Conservation (phyloP, 2,888 invertebrate genomes). For the Abrostola triplasia region DNA sequence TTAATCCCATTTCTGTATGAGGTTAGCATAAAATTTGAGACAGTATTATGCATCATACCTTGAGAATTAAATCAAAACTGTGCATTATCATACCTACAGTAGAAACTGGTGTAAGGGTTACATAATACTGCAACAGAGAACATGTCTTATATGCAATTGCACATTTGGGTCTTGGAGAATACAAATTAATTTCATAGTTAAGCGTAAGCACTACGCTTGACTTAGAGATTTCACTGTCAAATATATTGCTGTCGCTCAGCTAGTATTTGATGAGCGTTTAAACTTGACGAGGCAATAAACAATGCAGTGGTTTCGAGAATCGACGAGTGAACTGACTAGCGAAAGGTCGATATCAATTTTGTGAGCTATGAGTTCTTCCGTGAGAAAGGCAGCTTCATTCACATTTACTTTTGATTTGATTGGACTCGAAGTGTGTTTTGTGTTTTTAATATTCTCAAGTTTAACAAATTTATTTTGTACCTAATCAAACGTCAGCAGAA, state of each 20-base stretch:
- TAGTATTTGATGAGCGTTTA: neutral
- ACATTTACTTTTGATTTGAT: constrained; percentile 49
- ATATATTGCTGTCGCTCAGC: neutral
- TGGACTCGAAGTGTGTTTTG: constrained; percentile 19
- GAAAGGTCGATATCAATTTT: constrained; percentile 78
- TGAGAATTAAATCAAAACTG: no score
- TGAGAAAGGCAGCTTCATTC: constrained; percentile 21
- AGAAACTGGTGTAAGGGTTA: no score
- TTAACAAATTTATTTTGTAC: neutral
- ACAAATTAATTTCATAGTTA: no score
- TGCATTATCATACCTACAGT: no score
- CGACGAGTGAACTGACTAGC: constrained; percentile 63
- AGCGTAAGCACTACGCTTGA: no score
- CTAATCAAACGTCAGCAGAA: no score
- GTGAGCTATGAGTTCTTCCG: constrained; percentile 65
- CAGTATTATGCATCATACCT: no score
- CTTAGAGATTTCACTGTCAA: neutral
- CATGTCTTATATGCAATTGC: no score
- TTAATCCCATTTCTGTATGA: no score
- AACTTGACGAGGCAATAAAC: constrained; percentile 76
- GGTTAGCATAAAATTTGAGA: no score
- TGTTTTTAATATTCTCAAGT: constrained; percentile 9
- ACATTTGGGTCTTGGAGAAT: no score
- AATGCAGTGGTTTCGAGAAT: constrained; percentile 72
- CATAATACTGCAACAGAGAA: no score